These are phyloP conservation scores for Trypoxylus dichotomus DNA, from an alignment of 1,140 invertebrate species.

Conservation along the genomic window DNA sequence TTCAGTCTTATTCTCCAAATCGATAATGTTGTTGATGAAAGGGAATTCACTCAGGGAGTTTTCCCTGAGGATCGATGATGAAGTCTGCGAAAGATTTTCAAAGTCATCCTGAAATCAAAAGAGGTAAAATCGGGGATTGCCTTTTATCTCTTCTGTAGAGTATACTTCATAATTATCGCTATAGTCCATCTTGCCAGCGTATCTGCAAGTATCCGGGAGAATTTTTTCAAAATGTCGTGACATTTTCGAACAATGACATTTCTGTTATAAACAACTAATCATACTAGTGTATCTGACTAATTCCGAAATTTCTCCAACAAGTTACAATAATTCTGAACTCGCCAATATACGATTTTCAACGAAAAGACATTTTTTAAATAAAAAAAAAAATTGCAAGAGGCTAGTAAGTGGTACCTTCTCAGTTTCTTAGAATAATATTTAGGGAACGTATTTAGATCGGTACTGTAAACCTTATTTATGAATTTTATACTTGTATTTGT, in stretches of 20 bases:
- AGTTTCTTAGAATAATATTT: too few relatives aligned
- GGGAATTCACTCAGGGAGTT: not conserved
- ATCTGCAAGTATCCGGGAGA: not conserved
- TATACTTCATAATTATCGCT: not conserved
- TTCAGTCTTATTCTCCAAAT: slow-evolving; percentile 26
- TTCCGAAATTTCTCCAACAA: too few relatives aligned
- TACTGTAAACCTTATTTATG: too few relatives aligned
- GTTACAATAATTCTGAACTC: too few relatives aligned
- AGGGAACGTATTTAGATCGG: too few relatives aligned
- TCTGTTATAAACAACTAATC: not conserved
- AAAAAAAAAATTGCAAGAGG: too few relatives aligned
- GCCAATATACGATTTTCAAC: too few relatives aligned
- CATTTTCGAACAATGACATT: not conserved
- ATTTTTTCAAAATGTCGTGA: slow-evolving; percentile 17
- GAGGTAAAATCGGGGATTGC: not conserved
- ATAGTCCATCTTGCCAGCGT: not conserved
- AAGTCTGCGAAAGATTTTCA: slow-evolving; percentile 24
- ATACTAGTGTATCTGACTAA: too few relatives aligned
- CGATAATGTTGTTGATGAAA: slow-evolving; percentile 1
- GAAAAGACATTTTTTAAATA: too few relatives aligned
- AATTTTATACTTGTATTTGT: too few relatives aligned
- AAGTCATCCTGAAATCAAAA: not conserved
- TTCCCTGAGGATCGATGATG: not conserved
- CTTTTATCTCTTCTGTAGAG: not conserved
- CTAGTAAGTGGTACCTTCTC: too few relatives aligned